Evolutionary conservation across 2,888 invertebrate genomes (phyloP), one percentile per base, ranked within the genome.

Genomic region (Ganaspis brasiliensis): DNA sequence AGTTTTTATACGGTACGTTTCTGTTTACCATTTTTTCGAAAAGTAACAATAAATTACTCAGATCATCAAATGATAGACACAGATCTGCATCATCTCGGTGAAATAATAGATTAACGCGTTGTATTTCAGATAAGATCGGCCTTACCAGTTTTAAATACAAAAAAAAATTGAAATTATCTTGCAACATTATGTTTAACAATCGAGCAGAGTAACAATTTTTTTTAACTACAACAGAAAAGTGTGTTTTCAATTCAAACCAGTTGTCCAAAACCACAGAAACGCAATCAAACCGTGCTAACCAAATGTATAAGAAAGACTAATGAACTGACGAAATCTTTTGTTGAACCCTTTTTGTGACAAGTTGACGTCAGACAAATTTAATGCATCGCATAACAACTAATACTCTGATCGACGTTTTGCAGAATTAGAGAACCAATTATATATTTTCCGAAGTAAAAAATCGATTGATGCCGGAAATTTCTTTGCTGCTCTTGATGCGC

Each of bases 121-220:
- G 78, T 1, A 80, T 24, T 57, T 78, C 77, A 1, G 35, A 49
- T 14, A 80, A 55, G 45, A 78, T 72, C 2, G 72, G 74, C 35
- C 71, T 78, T 0, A 80, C 9, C 24, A 78, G 52, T 10, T 70
- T 55, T 14, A 80, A 72, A 72, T 72, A 80, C 24, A n/a, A n/a
- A n/a, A 78, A 59, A 72, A 74, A 79, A 73, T 79, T 79, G 0
- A 55, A 40, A 67, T 75, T 61, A 37, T 82, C 81, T 21, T 79
- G 31, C 1, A 81, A 49, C 72, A 81, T 83, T 24, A 74, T 72
- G 6, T 74, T 63, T 16, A 83, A 21, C 0, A 61, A 2, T 26
- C 75, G 61, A 19, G 76, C 76, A 0, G 72, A 77, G 55, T 82
- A 83, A 37, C 81, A 82, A 63, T 73, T 73, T 72, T 82, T 77